A percentile compares a stretch with the other conserved stretches of the same genome.
Conservation (phyloP, 1,140 invertebrate species). For the Heliconius eleuchia region DNA sequence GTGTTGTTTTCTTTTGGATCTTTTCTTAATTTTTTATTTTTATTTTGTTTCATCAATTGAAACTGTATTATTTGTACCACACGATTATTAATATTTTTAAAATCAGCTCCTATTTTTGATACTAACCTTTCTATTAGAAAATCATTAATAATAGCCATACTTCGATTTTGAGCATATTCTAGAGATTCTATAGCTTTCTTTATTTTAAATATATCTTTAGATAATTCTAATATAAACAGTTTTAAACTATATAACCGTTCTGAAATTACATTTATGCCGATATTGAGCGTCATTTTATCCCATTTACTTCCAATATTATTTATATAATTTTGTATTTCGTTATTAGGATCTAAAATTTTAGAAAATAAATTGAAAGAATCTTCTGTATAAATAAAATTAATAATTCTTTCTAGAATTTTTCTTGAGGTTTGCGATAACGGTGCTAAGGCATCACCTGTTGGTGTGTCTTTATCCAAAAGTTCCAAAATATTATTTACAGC, state of each 20-base stretch:
- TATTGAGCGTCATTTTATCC: conserved; percentile 41
- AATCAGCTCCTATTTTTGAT: conserved; percentile 42
- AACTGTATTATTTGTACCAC: conserved; percentile 41
- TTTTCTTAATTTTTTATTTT: conserved; percentile 9
- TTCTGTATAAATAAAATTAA: conserved; percentile 44
- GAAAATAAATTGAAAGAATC: conserved; percentile 44
- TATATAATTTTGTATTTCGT: conserved; percentile 51
- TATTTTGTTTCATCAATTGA: conserved; percentile 21
- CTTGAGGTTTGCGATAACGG: conserved; percentile 37
- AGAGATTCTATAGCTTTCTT: conserved; percentile 47
- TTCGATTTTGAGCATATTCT: conserved; percentile 46
- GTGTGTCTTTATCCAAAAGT: conserved; percentile 45
- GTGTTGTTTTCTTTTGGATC: conserved; percentile 14
- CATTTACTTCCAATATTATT: conserved; percentile 48
- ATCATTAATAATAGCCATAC: conserved; percentile 43
- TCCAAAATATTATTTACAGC: conserved; percentile 44
- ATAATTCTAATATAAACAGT: conserved; percentile 49
- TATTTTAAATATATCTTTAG: conserved; percentile 53
- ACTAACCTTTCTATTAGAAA: conserved; percentile 39
- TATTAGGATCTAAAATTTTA: conserved; percentile 41
- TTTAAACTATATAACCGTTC: conserved; percentile 51
- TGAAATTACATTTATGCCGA: conserved; percentile 31
- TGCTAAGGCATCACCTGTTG: conserved; percentile 38
- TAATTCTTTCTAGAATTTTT: conserved; percentile 48
- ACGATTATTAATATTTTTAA: conserved; percentile 44